Base-by-base conservation (phyloP, 2,113 vertebrate species). In the Coptodon bakossiorum region DNA sequence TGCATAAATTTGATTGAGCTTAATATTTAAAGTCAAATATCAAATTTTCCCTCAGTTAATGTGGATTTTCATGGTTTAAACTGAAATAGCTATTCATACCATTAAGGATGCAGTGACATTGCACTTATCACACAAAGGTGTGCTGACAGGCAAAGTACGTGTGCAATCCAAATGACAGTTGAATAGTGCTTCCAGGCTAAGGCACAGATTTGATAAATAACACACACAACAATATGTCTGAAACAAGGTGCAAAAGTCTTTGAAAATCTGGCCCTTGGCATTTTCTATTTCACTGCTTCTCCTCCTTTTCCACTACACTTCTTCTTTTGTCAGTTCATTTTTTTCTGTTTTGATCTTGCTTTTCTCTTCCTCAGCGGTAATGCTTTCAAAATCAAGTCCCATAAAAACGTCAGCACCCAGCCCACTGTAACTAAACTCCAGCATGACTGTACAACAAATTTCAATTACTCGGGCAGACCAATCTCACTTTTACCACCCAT, bases 201-300 rank as follows among this genome's bases (percentile, higher is more conserved):
- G 31, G 50, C 40, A n/a, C 53, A 53, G 14, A 53, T 90, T 90
- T 92, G 85, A 93, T 82, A 89, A 92, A 93, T 88, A 93, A 88
- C 87, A 89, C 57, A 80, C 52, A 80, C n/a, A 50, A 81, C 68
- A 87, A 82, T 78, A 86, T 50, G 29, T 87, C 56, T 88, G 82
- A 91, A 85, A 91, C 59, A 90, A 89, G 61, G 81, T 83, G 79
- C 61, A 88, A 10, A 84, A 82, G 27, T 85, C 76, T 88, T 57
- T 82, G 22, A 71, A 82, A 90, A 84, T 91, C 52, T 63, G 38
- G 66, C 82, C 84, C 31, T 5, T 11, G 52, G 79, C 83, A 29
- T 81, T 92, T 88, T 81, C 79, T 48, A 40, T 84, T 88, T 86
- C 68, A 82, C 10, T 3, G 80, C 63, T 71, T 89, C 61, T 57